These are phyloP conservation scores for Anas bahamensis DNA, from an alignment of 2,797 vertebrate species.

Conservation along the genomic window DNA sequence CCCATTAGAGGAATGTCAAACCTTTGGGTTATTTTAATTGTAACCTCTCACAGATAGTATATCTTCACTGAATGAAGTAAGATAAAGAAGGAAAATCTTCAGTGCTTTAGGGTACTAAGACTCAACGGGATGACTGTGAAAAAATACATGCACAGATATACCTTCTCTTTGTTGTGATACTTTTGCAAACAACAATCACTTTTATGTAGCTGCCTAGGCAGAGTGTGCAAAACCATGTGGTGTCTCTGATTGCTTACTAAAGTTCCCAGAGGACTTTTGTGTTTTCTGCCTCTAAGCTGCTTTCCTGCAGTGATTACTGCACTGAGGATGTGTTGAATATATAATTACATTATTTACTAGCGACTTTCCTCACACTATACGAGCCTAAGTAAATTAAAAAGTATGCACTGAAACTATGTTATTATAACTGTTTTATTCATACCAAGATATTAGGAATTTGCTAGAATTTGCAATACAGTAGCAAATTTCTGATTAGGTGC, in stretches of 20 bases:
- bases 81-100: neutral
- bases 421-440: neutral
- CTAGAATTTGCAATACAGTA: neutral
- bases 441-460: neutral
- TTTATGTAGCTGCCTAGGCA: neutral
- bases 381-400: neutral
- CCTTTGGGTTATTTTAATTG: neutral
- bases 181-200: neutral
- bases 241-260: neutral
- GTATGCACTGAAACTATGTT: neutral
- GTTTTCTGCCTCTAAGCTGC: neutral
- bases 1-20: neutral
- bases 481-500: neutral
- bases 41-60: neutral
- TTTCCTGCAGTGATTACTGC: neutral
- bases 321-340: neutral
- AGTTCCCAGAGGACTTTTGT: neutral
- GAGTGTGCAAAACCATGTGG: neutral
- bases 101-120: neutral
- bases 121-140: neutral
- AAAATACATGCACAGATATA: neutral
- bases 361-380: neutral
- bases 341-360: neutral
- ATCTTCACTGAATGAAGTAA: neutral
- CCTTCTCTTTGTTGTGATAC: neutral